A percentile compares a stretch with the other conserved stretches of the same genome.
phyloP scores from a whole-genome alignment of 2,113 vertebrate species.

The Phylloscopus trochiloides region DNA sequence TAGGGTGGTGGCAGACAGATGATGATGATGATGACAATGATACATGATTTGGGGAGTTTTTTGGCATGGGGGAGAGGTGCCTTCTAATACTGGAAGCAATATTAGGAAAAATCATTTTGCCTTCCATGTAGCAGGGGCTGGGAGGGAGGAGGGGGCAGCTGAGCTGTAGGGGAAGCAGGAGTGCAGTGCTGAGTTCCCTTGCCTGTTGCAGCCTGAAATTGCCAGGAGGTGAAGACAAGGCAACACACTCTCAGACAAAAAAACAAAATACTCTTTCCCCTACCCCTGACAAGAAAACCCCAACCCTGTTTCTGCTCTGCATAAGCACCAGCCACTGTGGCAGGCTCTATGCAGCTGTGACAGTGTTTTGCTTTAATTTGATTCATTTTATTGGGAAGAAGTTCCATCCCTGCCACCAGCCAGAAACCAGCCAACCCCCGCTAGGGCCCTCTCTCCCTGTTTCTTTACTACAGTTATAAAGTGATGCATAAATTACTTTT shows the following conservation, averaged over 20 bases:
- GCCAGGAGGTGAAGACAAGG: background rate
- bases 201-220: background rate
- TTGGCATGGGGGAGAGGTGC: background rate
- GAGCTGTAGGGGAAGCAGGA: background rate
- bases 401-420: background rate
- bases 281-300: background rate
- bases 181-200: background rate
- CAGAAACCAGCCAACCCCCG: background rate
- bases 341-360: background rate
- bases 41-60: background rate
- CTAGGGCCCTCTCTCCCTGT: accelerated
- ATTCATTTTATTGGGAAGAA: background rate
- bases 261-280: background rate
- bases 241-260: background rate
- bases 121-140: background rate
- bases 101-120: background rate
- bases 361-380: background rate
- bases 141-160: background rate
- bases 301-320: background rate
- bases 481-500: background rate
- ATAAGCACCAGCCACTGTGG: background rate
- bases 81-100: background rate
- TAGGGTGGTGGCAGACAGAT: background rate
- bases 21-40: background rate
- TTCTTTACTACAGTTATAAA: background rate